phyloP scores from a whole-genome alignment of 1,140 invertebrate genomes.

The Akabosia matsudoensis region DNA sequence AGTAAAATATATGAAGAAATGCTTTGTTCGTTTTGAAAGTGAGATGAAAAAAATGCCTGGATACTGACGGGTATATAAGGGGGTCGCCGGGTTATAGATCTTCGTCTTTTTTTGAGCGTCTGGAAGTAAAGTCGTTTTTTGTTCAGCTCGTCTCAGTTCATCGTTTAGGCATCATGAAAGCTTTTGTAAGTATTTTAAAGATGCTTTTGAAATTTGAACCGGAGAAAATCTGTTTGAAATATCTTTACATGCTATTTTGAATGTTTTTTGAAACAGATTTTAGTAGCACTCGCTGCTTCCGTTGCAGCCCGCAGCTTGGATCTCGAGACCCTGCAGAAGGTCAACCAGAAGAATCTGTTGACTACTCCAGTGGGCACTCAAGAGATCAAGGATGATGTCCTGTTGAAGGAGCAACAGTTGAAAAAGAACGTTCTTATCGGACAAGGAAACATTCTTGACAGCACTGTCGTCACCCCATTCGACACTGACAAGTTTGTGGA shows the following conservation, averaged over 20 bases:
- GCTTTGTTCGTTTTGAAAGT: no score
- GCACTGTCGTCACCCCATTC: no score
- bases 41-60: no score
- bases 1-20: no score
- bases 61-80: slow-evolving; percentile 1
- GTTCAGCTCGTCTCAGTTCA: slow-evolving; percentile 9
- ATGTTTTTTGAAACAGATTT: slow-evolving; percentile 4
- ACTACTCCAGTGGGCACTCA: background rate
- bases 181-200: slow-evolving; percentile 14
- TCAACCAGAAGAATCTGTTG: slow-evolving; percentile 14
- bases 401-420: slow-evolving; percentile 13
- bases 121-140: slow-evolving; percentile 12
- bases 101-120: slow-evolving; percentile 12
- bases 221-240: background rate
- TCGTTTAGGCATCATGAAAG: slow-evolving; percentile 3
- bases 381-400: background rate
- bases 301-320: slow-evolving; percentile 21
- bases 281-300: slow-evolving; percentile 10
- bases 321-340: background rate
- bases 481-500: background rate
- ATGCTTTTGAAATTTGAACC: background rate
- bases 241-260: background rate
- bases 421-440: background rate
- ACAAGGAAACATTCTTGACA: background rate
- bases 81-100: background rate